A percentile compares a stretch with the other conserved stretches of the same genome.
Conservation (phyloP, 1,140 invertebrate genomes). For the Heliconius nattereri region DNA sequence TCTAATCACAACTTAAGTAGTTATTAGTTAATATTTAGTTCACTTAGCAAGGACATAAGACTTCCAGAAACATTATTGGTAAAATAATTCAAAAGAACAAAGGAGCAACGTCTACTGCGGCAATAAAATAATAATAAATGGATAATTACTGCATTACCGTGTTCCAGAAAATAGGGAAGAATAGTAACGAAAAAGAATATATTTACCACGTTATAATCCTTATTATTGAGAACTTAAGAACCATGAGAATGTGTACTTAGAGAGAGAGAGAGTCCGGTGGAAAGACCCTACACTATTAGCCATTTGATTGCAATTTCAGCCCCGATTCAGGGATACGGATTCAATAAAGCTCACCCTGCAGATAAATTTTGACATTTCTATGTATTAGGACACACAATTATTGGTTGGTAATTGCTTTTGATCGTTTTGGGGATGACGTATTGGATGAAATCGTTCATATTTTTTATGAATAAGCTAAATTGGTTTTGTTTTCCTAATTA, state of each 20-base stretch:
- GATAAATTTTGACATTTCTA: constrained; percentile 74
- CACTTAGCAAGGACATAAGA: neutral
- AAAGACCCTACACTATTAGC: constrained; percentile 61
- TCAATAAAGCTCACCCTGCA: constrained; percentile 71
- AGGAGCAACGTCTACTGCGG: constrained; percentile 43
- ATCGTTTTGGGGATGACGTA: constrained; percentile 28
- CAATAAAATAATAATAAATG: constrained; percentile 79
- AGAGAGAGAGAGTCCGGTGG: constrained; percentile 10
- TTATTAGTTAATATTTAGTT: neutral
- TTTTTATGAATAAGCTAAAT: neutral
- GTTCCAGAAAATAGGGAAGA: constrained; percentile 40
- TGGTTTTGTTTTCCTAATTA: neutral
- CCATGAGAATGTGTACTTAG: constrained; percentile 8
- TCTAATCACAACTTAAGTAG: neutral
- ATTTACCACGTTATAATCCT: constrained; percentile 23
- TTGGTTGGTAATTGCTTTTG: constrained; percentile 65
- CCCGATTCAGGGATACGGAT: constrained; percentile 53
- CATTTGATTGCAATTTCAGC: constrained; percentile 66
- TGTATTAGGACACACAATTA: constrained; percentile 75
- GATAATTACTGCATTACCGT: constrained; percentile 75
- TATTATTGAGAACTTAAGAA: constrained; percentile 23
- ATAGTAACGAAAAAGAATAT: constrained; percentile 26
- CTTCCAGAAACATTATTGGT: neutral
- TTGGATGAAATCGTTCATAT: constrained; percentile 24
- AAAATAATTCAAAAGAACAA: constrained; percentile 51